phyloP scores from a whole-genome alignment of 1,140 invertebrate genomes.

The Diachasmimorpha longicaudata region DNA sequence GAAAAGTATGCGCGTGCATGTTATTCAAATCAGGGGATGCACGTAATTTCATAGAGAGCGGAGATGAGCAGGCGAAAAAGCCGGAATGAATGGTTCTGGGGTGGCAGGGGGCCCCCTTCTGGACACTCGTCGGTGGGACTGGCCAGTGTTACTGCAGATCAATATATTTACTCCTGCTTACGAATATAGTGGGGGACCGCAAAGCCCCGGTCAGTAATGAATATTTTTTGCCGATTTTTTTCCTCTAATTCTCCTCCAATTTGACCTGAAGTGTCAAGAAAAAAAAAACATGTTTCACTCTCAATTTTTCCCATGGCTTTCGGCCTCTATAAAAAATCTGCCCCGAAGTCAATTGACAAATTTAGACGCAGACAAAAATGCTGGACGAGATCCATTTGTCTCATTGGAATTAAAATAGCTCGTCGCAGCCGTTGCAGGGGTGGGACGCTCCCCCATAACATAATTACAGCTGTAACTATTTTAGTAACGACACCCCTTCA shows the following conservation, averaged over 20 bases:
- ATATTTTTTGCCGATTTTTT: background rate
- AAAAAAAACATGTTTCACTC: background rate
- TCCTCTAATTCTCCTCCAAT: background rate
- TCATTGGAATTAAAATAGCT: background rate
- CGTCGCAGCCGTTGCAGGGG: background rate
- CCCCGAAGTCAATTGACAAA: background rate
- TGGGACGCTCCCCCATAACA: background rate
- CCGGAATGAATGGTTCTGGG: background rate
- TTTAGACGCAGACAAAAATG: background rate
- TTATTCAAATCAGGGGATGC: constrained; percentile 55
- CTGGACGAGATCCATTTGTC: background rate
- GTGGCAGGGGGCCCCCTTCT: background rate
- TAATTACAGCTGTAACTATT: background rate
- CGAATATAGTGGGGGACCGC: constrained; percentile 32
- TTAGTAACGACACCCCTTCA: background rate
- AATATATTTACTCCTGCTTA: constrained; percentile 37
- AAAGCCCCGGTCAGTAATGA: background rate
- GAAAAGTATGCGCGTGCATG: constrained; percentile 6
- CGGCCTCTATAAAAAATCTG: too few relatives aligned
- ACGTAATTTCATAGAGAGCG: background rate
- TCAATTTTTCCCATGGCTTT: background rate
- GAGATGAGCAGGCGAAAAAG: constrained; percentile 14
- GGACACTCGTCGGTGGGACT: constrained; percentile 32
- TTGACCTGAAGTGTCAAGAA: background rate
- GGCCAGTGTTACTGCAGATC: constrained; percentile 41